phyloP scores from a whole-genome alignment of 2,113 vertebrate genomes.

The Syrmaticus mikado region DNA sequence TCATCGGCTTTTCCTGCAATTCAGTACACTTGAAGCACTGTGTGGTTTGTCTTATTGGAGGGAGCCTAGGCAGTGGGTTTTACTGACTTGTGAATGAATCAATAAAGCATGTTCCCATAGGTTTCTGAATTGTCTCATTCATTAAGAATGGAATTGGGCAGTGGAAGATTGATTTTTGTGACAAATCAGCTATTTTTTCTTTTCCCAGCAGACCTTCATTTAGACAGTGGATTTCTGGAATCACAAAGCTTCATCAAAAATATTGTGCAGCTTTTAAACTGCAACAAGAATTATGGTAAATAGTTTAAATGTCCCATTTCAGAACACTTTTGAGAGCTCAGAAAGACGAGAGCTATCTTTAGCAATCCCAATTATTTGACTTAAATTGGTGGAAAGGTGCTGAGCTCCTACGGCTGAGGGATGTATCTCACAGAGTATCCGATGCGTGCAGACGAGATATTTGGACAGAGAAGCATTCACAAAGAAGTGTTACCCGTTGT shows the following conservation, averaged over 20 bases:
- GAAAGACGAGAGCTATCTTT: neutral
- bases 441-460: neutral
- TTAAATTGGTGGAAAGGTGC: neutral
- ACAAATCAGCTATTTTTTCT: neutral
- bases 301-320: neutral
- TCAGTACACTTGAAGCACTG: neutral
- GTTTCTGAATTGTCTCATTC: constrained; percentile 41
- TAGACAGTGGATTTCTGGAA: neutral
- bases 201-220: neutral
- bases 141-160: constrained; percentile 50
- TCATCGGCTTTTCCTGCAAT: neutral
- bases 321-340: neutral
- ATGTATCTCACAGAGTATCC: neutral
- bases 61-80: constrained; percentile 1
- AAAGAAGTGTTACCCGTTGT: neutral
- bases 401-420: neutral
- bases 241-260: neutral
- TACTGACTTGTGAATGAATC: constrained; percentile 49
- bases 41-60: constrained; percentile 12
- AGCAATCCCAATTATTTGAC: neutral
- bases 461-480: neutral
- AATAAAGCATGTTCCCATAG: constrained; percentile 58
- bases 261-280: neutral
- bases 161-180: constrained; percentile 1
- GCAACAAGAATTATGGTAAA: neutral